Base-by-base conservation (phyloP, 2,797 vertebrate species). In the Pipistrellus pipistrellus region DNA sequence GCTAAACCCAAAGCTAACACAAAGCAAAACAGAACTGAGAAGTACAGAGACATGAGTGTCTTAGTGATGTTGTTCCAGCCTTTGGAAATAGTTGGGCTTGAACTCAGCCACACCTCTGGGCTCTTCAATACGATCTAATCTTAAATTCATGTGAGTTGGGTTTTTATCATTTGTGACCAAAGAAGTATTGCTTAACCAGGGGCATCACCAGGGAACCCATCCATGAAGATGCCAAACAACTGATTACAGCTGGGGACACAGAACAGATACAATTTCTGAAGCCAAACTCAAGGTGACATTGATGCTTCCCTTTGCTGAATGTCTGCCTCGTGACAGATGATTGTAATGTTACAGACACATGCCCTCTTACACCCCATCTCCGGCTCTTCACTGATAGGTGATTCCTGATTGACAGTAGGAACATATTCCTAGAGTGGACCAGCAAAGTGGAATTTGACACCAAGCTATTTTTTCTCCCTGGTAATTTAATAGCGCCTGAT, bases 361-460 rank as follows among this genome's bases (percentile, higher is more conserved):
- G 83, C 62, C 83, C 96, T 89, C 91, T 94, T 72, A n/a, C 7
- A 48, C 87, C 78, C 62, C 90, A 78, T 95, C 90, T 93, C 85
- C 3, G 7, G 87, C 76, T 95, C 93, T 95, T 85, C 35, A 10
- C 85, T 92, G 94, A 92, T 93, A 96, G 93, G 83, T 88, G 90
- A 94, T 84, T 96, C 62, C 85, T 95, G 95, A 96, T 48, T 97
- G 97, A 96, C 93, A 81, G 78, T 38, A 72, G 71, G 68, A 62
- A 66, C 48, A 46, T 87, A 93, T 97, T 96, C 94, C 71, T 90
- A 51, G 90, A 95, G 80, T 96, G 95, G 94, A 94, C 93, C 91
- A 84, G 85, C 59, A 23, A 96, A 96, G 84, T 83, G 38, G 96
- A 96, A 94, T 97, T 94, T 94, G 93, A 94, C 82, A 96, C 96